Percentiles rank a stretch among this genome's conserved stretches.
phyloP scores from a whole-genome alignment of 2,888 invertebrate genomes.

The Mellilla xanthometata region DNA sequence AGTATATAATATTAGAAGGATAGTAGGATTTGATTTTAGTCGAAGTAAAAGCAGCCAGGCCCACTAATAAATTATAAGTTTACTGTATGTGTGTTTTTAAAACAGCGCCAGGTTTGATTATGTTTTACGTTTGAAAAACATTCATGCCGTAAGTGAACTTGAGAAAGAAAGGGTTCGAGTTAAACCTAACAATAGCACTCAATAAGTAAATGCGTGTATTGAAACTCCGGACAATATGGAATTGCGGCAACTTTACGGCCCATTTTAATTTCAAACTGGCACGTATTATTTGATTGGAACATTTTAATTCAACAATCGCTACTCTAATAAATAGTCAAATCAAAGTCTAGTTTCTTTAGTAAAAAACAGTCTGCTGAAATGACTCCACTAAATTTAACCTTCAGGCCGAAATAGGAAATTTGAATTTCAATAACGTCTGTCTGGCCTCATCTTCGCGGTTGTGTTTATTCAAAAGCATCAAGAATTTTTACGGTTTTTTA shows the following conservation, averaged over 20 bases:
- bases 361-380: conserved; percentile 15
- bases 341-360: too few species aligned
- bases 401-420: conserved; percentile 12
- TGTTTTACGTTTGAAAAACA: too few species aligned
- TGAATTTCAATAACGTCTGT: conserved; percentile 17
- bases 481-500: conserved; percentile 7
- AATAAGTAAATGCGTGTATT: conserved; percentile 14
- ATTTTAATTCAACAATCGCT: conserved; percentile 6
- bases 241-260: conserved; percentile 48
- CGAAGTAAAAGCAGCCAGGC: too few species aligned
- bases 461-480: conserved; percentile 7
- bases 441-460: background rate
- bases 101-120: too few species aligned
- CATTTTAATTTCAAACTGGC: conserved; percentile 50
- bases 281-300: conserved; percentile 20
- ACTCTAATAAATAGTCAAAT: background rate
- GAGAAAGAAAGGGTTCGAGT: conserved; percentile 7
- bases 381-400: conserved; percentile 2
- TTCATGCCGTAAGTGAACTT: background rate
- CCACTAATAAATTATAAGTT: too few species aligned
- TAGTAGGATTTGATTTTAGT: too few species aligned
- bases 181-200: conserved; percentile 7
- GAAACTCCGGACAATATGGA: conserved; percentile 13
- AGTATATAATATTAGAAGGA: too few species aligned
- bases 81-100: too few species aligned